These are phyloP conservation scores for Pheosia tremula DNA, from an alignment of 2,888 invertebrate species.

Conservation along the genomic window DNA sequence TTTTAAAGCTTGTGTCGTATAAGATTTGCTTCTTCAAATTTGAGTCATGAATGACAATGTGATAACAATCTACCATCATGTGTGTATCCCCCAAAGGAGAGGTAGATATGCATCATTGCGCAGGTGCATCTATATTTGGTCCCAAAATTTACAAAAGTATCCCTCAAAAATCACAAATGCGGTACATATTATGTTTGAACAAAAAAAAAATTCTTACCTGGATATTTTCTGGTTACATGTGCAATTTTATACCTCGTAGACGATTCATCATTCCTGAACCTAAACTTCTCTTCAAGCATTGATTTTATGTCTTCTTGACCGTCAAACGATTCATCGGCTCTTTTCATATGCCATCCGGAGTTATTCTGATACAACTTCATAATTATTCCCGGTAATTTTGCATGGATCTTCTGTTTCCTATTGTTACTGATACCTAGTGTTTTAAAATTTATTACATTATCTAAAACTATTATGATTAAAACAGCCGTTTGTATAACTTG, in stretches of 20 bases:
- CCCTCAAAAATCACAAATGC: too few relatives aligned
- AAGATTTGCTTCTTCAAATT: too few relatives aligned
- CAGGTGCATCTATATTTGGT: too few relatives aligned
- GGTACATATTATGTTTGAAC: too few relatives aligned
- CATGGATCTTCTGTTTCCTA: background rate
- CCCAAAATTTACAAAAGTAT: too few relatives aligned
- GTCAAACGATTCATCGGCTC: constrained; percentile 15
- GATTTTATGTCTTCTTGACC: constrained; percentile 53
- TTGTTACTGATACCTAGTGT: background rate
- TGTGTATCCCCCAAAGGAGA: too few relatives aligned
- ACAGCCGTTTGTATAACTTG: constrained; percentile 7
- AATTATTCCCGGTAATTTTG: background rate
- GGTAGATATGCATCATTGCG: too few relatives aligned
- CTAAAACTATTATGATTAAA: constrained; percentile 10
- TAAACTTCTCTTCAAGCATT: constrained; percentile 69
- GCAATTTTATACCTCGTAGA: constrained; percentile 64
- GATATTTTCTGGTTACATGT: constrained; percentile 22
- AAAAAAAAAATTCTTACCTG: constrained; percentile 42
- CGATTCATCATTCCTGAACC: constrained; percentile 65
- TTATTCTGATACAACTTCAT: background rate
- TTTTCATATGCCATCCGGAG: constrained; percentile 2
- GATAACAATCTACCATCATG: too few relatives aligned
- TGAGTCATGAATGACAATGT: too few relatives aligned
- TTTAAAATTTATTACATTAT: constrained; percentile 10
- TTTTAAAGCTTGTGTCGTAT: too few relatives aligned